Base-by-base conservation (phyloP, 2,888 invertebrate genomes). In the Mimumesa dahlbomi region DNA sequence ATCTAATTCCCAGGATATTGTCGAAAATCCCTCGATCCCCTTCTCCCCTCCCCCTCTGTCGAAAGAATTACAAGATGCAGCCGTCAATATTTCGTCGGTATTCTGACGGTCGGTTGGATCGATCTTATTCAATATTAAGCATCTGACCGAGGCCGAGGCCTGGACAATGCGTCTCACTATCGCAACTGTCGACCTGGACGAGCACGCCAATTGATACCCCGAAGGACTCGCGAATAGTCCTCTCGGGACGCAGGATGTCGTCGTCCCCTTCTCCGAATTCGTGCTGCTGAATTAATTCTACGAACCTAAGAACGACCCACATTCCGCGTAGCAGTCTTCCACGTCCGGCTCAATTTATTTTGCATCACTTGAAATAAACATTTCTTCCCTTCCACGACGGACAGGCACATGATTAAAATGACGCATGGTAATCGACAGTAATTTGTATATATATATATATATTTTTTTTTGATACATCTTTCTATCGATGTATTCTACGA, bases 151-250 rank as follows among this genome's bases (percentile, higher is more conserved):
- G n/a, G 52, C 63, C 67, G 77, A 75, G 67, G 52, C 46, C 59
- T 53, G 81, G 74, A 85, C 85, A 85, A 85, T 85, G 83, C 82
- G 82, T 84, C 85, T 85, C 84, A 81, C 85, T 85, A 85, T 84
- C 82, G 79, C 77, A 75, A 63, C 77, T 75, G 71, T 82, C 79
- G 81, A 77, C 74, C 72, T 80, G 78, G 81, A 82, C 82, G 78
- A 80, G 75, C 76, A 77, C 85, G 82, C 84, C 87, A 87, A 87
- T 87, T 87, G 87, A 87, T 87, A 85, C 85, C 83, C 76, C 81
- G 72, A 79, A 83, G 84, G 82, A 83, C 74, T 75, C 72, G 81
- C 83, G 83, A 85, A 87, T 86, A 81, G 86, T 81, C 66, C 87
- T 82, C 87, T 43, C 22, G 86, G 81, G 87, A 81, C 67, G 56